phyloP scores from a whole-genome alignment of 2,888 invertebrate genomes.

The Athrips mouffetella region DNA sequence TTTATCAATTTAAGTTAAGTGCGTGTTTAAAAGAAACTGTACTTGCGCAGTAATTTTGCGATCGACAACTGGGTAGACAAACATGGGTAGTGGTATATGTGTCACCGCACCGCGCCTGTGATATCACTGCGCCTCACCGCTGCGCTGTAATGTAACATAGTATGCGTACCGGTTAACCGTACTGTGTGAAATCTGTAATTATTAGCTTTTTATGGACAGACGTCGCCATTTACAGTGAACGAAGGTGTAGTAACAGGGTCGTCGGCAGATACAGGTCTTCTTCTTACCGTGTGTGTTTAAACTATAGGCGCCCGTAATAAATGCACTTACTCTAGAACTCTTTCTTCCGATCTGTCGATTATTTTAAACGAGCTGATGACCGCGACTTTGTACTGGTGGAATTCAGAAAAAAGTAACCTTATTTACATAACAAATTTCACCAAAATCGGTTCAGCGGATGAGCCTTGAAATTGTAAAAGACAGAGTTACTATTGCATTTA shows the following conservation, averaged over 20 bases:
- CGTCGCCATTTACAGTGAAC: constrained; percentile 31
- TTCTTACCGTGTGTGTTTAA: too few relatives aligned
- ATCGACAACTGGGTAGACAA: constrained; percentile 15
- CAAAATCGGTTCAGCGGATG: too few relatives aligned
- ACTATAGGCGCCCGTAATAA: too few relatives aligned
- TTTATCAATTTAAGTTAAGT: too few relatives aligned
- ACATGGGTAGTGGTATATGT: constrained; percentile 21
- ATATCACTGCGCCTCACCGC: constrained; percentile 25
- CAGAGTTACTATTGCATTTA: too few relatives aligned
- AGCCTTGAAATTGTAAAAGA: too few relatives aligned
- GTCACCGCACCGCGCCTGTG: constrained; percentile 21
- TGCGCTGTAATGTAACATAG: constrained; percentile 19
- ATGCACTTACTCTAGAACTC: too few relatives aligned
- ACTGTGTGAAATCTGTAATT: constrained; percentile 56
- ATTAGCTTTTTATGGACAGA: constrained; percentile 36
- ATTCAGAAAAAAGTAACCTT: too few relatives aligned
- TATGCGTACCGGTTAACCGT: constrained; percentile 30
- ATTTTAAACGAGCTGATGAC: too few relatives aligned
- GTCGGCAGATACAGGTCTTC: background rate
- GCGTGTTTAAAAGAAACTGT: constrained; percentile 13
- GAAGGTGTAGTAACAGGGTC: constrained; percentile 9
- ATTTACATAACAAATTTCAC: too few relatives aligned
- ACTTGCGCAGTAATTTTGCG: constrained; percentile 8
- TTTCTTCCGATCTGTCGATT: too few relatives aligned
- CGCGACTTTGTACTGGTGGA: too few relatives aligned